Evolutionary conservation across 2,113 vertebrate genomes (phyloP).

Genomic region (Pyrgilauda ruficollis): DNA sequence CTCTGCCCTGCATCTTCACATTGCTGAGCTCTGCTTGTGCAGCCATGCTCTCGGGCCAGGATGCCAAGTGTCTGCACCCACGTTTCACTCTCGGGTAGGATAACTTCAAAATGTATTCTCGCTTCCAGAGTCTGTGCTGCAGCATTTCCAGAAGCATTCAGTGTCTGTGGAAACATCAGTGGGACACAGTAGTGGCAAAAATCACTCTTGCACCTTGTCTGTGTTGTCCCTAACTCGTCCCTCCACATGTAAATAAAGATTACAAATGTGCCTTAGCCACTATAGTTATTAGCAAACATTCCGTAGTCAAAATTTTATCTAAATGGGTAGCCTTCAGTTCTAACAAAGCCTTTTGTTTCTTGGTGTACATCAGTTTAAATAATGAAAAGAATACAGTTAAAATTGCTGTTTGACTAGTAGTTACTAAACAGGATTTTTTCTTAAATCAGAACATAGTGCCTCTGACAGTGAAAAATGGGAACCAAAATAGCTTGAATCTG

Average conservation of each 20-base stretch:
- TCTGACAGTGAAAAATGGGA: neutral
- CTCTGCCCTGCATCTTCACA: neutral
- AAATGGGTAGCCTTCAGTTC: neutral
- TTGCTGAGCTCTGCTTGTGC: neutral
- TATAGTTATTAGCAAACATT: neutral
- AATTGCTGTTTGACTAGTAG: neutral
- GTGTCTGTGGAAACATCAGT: neutral
- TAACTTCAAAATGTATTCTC: neutral
- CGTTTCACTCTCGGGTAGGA: neutral
- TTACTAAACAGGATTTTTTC: neutral
- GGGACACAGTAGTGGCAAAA: neutral
- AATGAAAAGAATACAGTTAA: neutral
- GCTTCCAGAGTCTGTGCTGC: neutral
- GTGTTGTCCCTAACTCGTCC: neutral
- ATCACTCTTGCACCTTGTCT: neutral
- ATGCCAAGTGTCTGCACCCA: neutral
- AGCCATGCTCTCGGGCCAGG: neutral
- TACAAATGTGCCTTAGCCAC: neutral
- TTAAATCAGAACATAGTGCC: neutral
- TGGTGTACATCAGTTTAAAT: neutral
- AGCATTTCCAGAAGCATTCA: neutral
- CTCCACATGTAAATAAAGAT: neutral
- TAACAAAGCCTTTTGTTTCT: neutral
- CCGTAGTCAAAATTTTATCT: neutral
- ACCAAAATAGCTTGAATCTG: neutral